Base-by-base conservation (phyloP, 2,797 vertebrate species). In the Adrianichthys oophorus region DNA sequence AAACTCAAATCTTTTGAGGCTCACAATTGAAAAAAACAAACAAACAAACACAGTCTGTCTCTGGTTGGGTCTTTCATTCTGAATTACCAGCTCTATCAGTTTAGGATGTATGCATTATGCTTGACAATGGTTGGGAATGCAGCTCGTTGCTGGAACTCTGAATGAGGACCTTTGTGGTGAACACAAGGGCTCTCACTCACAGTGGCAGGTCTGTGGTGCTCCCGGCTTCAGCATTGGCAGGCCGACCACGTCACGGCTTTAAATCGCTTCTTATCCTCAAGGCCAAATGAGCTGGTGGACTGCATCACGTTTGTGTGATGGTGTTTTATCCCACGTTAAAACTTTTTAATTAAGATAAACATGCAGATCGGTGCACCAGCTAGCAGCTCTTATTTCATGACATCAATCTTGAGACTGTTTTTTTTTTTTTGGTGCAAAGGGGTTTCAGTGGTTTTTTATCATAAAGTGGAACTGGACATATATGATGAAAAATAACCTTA, bases 131-230 rank as follows among this genome's bases (percentile, higher is more conserved):
- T 87, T 78, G 74, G 60, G 62, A 76, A 79, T 50, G 52, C 56
- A 60, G 80, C 42, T 58, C 54, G 71, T 74, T 85, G 84, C 87
- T 78, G 59, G 65, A 70, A 61, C 78, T 62, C 50, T 90, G 82
- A 90, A 90, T 84, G 64, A 80, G 70, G 74, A 72, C 73, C 87
- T 90, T 87, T 89, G 89, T 91, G 84, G 83, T 78, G 73, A 64
- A 72, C 80, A 74, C 69, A 48, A 65, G 60, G 64, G 72, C 53
- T 57, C 70, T 65, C 37, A 43, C 83, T 76, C 84, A 85, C 84
- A 87, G 82, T 82, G 77, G 79, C 56, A 58, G 78, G 68, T 70
- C 83, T 88, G 89, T 87, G 63, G 68, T 70, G 68, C 64, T 86
- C 82, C 87, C 84, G 77, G 79, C 63, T 59, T 65, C 66, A 50